Evolutionary conservation across 2,113 vertebrate genomes (phyloP), one percentile per base, ranked within the genome.

Genomic region (Chaenogobius annularis): DNA sequence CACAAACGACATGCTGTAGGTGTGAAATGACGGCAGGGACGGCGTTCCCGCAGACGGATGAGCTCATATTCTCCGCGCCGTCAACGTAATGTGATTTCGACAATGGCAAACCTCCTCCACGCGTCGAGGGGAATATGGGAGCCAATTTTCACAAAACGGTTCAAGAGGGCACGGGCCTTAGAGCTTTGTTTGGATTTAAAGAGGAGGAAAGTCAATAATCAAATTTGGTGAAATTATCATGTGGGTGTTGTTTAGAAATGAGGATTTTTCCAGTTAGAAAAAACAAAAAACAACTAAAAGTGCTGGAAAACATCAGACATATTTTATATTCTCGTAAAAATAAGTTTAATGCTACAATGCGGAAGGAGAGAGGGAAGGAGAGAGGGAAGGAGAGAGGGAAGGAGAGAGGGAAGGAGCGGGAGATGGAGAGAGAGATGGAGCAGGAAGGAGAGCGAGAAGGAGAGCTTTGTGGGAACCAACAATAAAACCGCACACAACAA

Each of bases 41-140:
- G 0, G 12, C 17, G 17, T 52, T 20, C 31, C 17, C 59, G 20
- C 26, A 59, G 62, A 81, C 23, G 73, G 58, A 75, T 65, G 22
- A 40, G 59, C 37, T 74, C 40, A 70, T 68, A 69, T 69, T 31
- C 50, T 40, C n/a, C 22, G 23, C 20, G n/a, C 14, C 2, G 6
- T 71, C 26, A 20, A 43, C 66, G 26, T 59, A 44, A 81, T 71
- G 50, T 35, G 62, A 77, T 73, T 64, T 58, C 0, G 22, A 59
- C 20, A 4, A 77, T 61, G 47, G n/a, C 12, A 70, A 74, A 62
- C 37, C 56, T 19, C 17, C 26, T 40, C 35, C 69, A 58, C 56
- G n/a, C 19, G 20, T 31, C 1, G 26, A 40, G 37, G 4, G 9
- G 20, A 11, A 5, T 17, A 9, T 59, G 11, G 8, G 56, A 4